These are phyloP conservation scores for Rhineura floridana DNA, from an alignment of 2,113 vertebrate genomes.

Conservation along the genomic window DNA sequence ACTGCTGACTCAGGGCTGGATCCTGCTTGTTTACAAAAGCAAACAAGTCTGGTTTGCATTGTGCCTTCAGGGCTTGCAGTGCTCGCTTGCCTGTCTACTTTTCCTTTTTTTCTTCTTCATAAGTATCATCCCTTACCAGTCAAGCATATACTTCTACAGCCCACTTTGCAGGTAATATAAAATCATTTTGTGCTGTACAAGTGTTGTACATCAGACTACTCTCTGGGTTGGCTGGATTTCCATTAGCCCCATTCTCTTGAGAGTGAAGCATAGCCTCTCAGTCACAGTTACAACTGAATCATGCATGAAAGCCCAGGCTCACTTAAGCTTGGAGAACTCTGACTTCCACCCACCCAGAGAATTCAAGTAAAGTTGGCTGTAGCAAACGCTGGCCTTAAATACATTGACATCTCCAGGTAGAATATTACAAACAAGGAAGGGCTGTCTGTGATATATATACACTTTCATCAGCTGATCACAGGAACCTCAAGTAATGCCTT, in stretches of 20 bases:
- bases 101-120: neutral
- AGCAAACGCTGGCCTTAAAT: neutral
- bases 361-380: constrained; percentile 2
- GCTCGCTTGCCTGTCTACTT: neutral
- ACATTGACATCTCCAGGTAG: neutral
- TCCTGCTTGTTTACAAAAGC: neutral
- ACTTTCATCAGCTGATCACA: neutral
- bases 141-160: constrained; percentile 11
- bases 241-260: neutral
- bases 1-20: neutral
- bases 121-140: constrained; percentile 9
- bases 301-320: neutral
- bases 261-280: neutral
- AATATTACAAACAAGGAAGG: neutral
- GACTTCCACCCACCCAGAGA: constrained; percentile 1
- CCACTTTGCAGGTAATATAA: constrained; percentile 16
- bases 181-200: constrained; percentile 45
- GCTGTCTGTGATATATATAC: neutral
- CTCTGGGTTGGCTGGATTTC: constrained; percentile 33
- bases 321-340: neutral
- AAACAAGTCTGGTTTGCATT: neutral
- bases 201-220: constrained; percentile 37
- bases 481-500: neutral
- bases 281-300: neutral
- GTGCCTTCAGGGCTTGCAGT: neutral